Conservation (phyloP, 2,888 invertebrate genomes). For the Ptychoptera albimana region DNA sequence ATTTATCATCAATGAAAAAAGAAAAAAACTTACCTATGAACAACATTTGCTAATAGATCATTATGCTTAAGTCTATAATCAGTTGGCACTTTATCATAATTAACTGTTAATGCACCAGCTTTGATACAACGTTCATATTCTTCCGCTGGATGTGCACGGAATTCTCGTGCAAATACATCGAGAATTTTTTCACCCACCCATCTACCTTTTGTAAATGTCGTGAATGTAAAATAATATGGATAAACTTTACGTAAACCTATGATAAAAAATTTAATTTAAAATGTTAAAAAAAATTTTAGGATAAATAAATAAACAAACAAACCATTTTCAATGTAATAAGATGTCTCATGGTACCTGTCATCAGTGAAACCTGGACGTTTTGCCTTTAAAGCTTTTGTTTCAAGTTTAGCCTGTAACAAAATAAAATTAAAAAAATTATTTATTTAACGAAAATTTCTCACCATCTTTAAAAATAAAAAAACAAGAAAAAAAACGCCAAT, state of each 20-base stretch:
- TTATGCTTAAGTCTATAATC: constrained; percentile 88
- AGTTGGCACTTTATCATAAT: constrained; percentile 79
- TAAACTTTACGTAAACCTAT: constrained; percentile 88
- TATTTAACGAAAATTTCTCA: constrained; percentile 2
- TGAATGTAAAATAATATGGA: constrained; percentile 93
- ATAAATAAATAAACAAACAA: constrained; percentile 25
- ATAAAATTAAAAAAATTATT: too few species aligned
- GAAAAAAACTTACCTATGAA: constrained; percentile 64
- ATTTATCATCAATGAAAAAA: background rate
- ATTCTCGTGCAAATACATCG: constrained; percentile 86
- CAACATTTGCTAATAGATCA: constrained; percentile 81
- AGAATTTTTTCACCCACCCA: constrained; percentile 90
- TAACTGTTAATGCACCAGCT: constrained; percentile 82
- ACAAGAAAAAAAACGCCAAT: constrained; percentile 5
- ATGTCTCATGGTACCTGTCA: constrained; percentile 85
- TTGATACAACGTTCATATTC: constrained; percentile 84
- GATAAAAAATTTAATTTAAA: constrained; percentile 14
- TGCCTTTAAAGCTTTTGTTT: constrained; percentile 80
- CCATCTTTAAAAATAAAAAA: constrained; percentile 6
- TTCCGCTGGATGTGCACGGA: constrained; percentile 84
- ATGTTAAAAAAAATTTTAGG: background rate
- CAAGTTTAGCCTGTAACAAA: constrained; percentile 71
- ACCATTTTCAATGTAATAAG: constrained; percentile 93
- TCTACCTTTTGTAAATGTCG: constrained; percentile 88
- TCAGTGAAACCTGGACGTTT: constrained; percentile 84